phyloP scores from a whole-genome alignment of 2,797 vertebrate species.

The Gila robusta region DNA sequence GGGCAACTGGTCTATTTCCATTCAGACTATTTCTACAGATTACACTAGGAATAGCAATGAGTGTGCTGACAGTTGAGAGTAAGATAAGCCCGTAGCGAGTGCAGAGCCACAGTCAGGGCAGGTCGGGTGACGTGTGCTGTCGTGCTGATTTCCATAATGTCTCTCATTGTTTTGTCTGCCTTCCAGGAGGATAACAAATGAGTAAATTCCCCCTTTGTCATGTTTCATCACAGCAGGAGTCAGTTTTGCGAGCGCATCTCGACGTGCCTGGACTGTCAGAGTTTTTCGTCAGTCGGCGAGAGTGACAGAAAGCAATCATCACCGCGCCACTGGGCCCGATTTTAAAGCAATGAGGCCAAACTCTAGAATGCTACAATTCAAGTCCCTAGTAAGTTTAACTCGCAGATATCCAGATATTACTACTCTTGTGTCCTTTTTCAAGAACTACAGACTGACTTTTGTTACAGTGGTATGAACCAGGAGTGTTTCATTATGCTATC shows the following conservation, averaged over 20 bases:
- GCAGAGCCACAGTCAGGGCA: conserved; percentile 2
- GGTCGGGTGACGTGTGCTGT: conserved; percentile 49
- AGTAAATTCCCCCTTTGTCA: conserved; percentile 69
- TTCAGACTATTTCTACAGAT: conserved; percentile 35
- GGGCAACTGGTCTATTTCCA: conserved; percentile 36
- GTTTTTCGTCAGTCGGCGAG: conserved; percentile 41
- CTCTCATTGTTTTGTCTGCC: conserved; percentile 64
- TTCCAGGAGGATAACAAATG: conserved; percentile 66
- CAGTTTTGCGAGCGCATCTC: conserved; percentile 50
- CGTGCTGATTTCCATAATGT: conserved; percentile 63
- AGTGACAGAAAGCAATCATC: conserved; percentile 61
- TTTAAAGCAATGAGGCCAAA: conserved; percentile 37
- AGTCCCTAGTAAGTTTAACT: neutral
- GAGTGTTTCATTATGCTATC: neutral
- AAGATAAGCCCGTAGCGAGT: conserved; percentile 38
- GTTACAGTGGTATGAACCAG: neutral
- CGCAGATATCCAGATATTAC: neutral
- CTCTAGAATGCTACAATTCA: conserved; percentile 10
- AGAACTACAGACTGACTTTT: neutral
- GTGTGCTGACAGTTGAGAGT: conserved; percentile 44
- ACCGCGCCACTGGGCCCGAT: conserved; percentile 5
- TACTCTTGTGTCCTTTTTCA: neutral
- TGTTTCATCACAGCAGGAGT: conserved; percentile 67
- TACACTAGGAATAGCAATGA: conserved; percentile 46
- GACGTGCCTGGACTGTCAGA: conserved; percentile 57